phyloP scores from a whole-genome alignment of 2,888 invertebrate species.

The Coelopa pilipes region DNA sequence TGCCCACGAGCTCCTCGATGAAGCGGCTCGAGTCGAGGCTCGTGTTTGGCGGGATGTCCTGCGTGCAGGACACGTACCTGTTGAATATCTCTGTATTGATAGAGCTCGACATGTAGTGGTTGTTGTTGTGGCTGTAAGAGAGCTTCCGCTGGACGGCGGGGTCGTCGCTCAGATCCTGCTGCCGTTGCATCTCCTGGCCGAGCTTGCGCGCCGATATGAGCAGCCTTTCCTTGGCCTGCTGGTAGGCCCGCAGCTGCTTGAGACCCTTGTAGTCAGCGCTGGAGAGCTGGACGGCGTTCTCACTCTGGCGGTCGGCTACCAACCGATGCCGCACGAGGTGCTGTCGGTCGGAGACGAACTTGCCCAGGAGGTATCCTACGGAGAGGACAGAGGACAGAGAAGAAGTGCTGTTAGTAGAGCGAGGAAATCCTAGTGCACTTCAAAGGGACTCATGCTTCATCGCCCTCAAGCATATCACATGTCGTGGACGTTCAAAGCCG shows the following conservation, averaged over 20 bases:
- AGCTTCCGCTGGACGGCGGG: no score
- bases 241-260: constrained; percentile 61
- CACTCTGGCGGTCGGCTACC: neutral
- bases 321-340: constrained; percentile 60
- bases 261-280: constrained; percentile 59
- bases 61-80: constrained; percentile 63
- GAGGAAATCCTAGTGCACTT: neutral
- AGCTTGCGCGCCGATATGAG: constrained; percentile 58
- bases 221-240: constrained; percentile 59
- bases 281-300: constrained; percentile 53
- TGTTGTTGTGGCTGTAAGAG: constrained; percentile 41
- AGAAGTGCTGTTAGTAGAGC: no score
- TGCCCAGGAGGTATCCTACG: constrained; percentile 65
- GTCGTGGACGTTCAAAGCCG: no score
- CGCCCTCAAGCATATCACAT: no score
- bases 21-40: constrained; percentile 60
- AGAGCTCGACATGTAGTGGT: constrained; percentile 59
- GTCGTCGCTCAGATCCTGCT: constrained; percentile 39
- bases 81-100: constrained; percentile 63
- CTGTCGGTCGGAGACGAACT: constrained; percentile 64
- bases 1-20: constrained; percentile 61
- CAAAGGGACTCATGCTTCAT: neutral
- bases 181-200: constrained; percentile 54
- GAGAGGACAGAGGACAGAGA: no score
- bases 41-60: constrained; percentile 63